Evolutionary conservation across 2,797 vertebrate genomes (phyloP), one percentile per base, ranked within the genome.

Genomic region (Halcyon chelicuti): DNA sequence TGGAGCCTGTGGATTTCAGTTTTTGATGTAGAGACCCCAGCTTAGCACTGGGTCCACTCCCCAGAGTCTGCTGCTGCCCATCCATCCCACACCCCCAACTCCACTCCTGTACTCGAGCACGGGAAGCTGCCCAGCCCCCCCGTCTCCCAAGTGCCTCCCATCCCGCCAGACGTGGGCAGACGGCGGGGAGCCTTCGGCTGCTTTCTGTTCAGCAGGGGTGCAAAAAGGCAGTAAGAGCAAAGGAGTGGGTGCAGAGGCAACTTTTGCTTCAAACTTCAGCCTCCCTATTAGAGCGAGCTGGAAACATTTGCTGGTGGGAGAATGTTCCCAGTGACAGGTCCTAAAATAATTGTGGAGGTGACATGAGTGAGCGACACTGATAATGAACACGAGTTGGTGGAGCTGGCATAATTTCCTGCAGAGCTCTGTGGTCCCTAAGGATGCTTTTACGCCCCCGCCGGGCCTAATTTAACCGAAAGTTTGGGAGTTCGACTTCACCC

Each of bases 221-320:
- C 17, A 4, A 40, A 47, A 77, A 96, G 49, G 88, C 80, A 16
- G 66, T 4, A 8, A 92, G 71, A 0, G 14, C 2, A 8, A 80
- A 67, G 63, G 77, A 90, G 90, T 13, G 66, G 88, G 89, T n/a
- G 80, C 46, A 42, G 93, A 83, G 93, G 94, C 40, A 95, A 75
- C 63, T 87, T 55, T 7, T 21, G 4, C 93, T 66, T 8, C 54
- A 7, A 94, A n/a, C 79, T 86, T 86, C 88, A 88, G 31, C 55
- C 79, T 94, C 95, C 54, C 92, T 77, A 8, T 86, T 78, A 66
- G 55, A 74, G 79, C 0, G 10, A 81, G 82, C 84, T 49, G 84
- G 96, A 94, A 97, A 83, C 92, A 29, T 92, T 91, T 68, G 80
- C 92, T 90, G 87, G 97, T 96, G 94, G 96, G 96, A 95, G 97